Evolutionary conservation across 2,888 invertebrate genomes (phyloP), one percentile per base, ranked within the genome.

Genomic region (Caenorhabditis sp.): DNA sequence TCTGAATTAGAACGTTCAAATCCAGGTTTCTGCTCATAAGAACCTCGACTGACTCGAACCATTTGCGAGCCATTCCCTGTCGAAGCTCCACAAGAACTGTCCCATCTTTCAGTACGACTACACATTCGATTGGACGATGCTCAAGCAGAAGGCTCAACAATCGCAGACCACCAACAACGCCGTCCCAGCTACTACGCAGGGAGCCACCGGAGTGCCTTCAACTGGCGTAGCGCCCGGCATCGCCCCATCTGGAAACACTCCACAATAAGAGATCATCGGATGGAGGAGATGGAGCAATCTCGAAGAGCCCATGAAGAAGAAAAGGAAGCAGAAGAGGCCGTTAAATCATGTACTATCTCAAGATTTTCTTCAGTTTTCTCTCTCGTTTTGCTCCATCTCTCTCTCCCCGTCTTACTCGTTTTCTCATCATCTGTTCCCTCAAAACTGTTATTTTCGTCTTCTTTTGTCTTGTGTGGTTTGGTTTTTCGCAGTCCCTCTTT

Each of bases 121-220:
- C 87, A 91, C 91, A 19, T 99, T 98, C 94, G 99, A 99, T 94
- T 99, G 99, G 98, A 99, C 98, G 92, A 96, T 98, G 95, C 94
- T 98, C 93, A 97, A 98, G 93, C 98, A 98, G 94, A 97, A 97
- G 92, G 94, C 95, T 73, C 80, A 82, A 41, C 86, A 87, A 69
- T 69, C 85, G 59, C 72, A 80, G 22, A 26, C 83, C 8, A n/a
- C n/a, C n/a, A n/a, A n/a, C n/a, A 73, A 68, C 31, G 69, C 61
- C 22, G 61, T 69, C 31, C 44, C 66, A 3, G 56, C 64, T 7
- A 63, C 61, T 14, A 68, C 68, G 2, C 47, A 58, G 12, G 63
- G 61, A 54, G 76, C 77, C 31, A 70, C 77, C 7, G 76, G 76
- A 68, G 69, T 69, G 12, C 69, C 77, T 19, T 54, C 77, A 35